Base-by-base conservation (phyloP, 2,888 invertebrate genomes). In the Chaitophorus viminalis region DNA sequence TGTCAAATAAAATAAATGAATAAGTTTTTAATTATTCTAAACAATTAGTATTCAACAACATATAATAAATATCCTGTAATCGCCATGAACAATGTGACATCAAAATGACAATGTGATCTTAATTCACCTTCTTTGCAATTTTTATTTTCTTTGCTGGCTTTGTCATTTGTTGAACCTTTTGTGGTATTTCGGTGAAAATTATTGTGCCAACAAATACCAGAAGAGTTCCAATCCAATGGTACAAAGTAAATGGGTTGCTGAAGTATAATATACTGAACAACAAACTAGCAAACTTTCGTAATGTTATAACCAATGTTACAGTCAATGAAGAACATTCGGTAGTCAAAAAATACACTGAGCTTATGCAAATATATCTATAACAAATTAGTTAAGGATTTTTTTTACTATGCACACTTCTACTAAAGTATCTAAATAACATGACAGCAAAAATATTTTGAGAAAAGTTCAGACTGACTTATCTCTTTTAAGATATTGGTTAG, bases 241-340 rank as follows among this genome's bases (percentile, higher is more conserved):
- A 94, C 0, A 94, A 17, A 0, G 98, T 99, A 91, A 99, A 99
- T 0, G 97, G 95, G 93, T 99, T 99, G 90, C 95, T 93, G 91
- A 99, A 99, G 92, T 98, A 98, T 81, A 97, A 90, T 90, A 99
- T 98, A 0, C 99, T 99, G 91, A 99, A 96, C n/a, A 99, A 92
- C 68, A 99, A 93, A 0, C 98, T 98, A 60, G 97, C 93, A 91
- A 99, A 99, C 92, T 99, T 99, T 82, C 99, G 93, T 86, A 99
- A 92, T 0, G 99, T 99, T 54, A 99, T 96, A 0, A 99, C 97
- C 90, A 99, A 93, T 0, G 99, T 99, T 1, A 99, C 98, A 0
- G 98, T 97, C 76, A 99, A 92, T 0, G 99, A 98, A 0, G 97
- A 94, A 91, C 98, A 98, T 92, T 98, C 98, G 0, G 99, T 96